phyloP scores from a whole-genome alignment of 2,888 invertebrate genomes.

The Cetonia aurata region DNA sequence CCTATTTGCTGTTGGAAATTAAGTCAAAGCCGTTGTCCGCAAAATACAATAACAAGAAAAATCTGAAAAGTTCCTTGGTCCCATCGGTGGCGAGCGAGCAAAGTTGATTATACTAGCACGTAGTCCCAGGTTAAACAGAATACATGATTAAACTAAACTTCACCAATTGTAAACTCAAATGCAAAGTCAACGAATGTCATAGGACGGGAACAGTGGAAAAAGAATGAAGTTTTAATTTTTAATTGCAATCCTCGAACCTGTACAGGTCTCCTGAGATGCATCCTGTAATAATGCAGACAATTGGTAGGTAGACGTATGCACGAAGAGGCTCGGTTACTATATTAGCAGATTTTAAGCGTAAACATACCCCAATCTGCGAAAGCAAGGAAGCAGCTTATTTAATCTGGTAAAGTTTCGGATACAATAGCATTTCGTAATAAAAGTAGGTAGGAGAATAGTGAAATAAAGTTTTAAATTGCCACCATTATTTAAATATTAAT shows the following conservation, averaged over 20 bases:
- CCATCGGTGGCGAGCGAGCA: constrained; percentile 47
- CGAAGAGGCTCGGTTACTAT: constrained; percentile 18
- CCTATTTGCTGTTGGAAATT: constrained; percentile 33
- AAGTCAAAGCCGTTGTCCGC: constrained; percentile 39
- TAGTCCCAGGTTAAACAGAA: constrained; percentile 55
- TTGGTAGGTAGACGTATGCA: constrained; percentile 46
- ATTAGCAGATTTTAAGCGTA: constrained; percentile 22
- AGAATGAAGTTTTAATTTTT: constrained; percentile 62
- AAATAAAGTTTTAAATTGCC: no score
- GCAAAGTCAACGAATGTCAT: constrained; percentile 56
- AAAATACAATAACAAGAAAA: constrained; percentile 41
- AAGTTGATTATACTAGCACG: constrained; percentile 50
- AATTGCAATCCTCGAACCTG: constrained; percentile 54
- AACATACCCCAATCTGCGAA: constrained; percentile 11
- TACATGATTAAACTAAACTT: constrained; percentile 57
- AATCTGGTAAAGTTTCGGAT: no score
- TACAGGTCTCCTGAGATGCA: constrained; percentile 50
- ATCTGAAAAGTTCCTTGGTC: constrained; percentile 48
- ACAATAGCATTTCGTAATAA: no score
- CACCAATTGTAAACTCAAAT: constrained; percentile 56
- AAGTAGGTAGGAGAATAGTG: no score
- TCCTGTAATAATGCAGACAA: constrained; percentile 55
- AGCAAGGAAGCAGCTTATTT: no score
- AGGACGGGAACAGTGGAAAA: constrained; percentile 53
- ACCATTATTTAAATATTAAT: no score